Percentiles rank a stretch among this genome's conserved stretches.
These are phyloP conservation scores for Pholis gunnellus DNA, from an alignment of 2,113 vertebrate species.

Conservation along the genomic window DNA sequence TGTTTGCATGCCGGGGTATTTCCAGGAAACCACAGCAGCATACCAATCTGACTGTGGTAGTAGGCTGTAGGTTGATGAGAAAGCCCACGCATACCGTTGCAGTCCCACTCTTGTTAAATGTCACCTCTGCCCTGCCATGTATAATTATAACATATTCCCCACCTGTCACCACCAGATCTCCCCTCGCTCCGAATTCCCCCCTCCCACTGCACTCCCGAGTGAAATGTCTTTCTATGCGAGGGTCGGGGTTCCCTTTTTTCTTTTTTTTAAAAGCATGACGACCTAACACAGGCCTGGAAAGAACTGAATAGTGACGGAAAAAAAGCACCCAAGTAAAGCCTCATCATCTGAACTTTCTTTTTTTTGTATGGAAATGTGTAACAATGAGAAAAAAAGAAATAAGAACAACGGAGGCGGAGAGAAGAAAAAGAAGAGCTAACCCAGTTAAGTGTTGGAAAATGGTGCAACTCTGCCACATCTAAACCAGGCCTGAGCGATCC, in stretches of 20 bases:
- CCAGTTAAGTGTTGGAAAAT: conserved; percentile 42
- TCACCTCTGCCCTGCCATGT: conserved; percentile 68
- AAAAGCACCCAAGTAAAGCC: conserved; percentile 48
- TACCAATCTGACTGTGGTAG: conserved; percentile 41
- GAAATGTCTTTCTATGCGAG: conserved; percentile 10
- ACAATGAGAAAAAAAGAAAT: conserved; percentile 39
- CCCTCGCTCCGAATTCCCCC: conserved; percentile 60
- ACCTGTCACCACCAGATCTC: conserved; percentile 49
- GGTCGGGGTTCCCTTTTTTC: conserved; percentile 58
- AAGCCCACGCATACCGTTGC: conserved; percentile 48
- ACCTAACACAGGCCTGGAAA: conserved; percentile 46
- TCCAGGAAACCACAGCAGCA: conserved; percentile 78
- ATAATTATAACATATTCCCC: conserved; percentile 61
- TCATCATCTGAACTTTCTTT: conserved; percentile 29
- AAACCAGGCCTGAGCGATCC: conserved; percentile 27
- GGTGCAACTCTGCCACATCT: conserved; percentile 47
- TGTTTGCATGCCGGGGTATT: conserved; percentile 71
- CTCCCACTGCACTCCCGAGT: conserved; percentile 59
- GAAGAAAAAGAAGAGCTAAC: conserved; percentile 22
- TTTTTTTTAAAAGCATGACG: neutral
- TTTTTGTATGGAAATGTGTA: conserved; percentile 37
- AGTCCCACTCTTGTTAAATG: conserved; percentile 64
- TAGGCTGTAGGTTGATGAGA: conserved; percentile 30
- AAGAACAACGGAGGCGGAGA: conserved; percentile 34
- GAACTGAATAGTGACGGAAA: conserved; percentile 12